Evolutionary conservation across 1,140 invertebrate species (phyloP).

Genomic region (Venustaconcha ellipsiformis): DNA sequence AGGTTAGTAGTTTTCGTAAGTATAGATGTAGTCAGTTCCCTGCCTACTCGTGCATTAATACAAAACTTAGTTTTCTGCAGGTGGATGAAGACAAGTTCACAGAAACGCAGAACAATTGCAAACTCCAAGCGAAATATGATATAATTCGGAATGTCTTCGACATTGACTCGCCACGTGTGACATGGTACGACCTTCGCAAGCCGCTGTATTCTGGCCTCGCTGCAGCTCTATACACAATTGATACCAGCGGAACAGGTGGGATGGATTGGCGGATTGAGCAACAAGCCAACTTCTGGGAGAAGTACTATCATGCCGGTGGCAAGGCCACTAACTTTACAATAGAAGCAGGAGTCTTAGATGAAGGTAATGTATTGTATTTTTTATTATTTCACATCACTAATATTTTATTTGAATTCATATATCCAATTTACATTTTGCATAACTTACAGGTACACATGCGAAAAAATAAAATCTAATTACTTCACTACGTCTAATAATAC

Average conservation of each 20-base stretch:
- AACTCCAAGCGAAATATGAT: conserved; percentile 19
- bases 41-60: too few relatives aligned
- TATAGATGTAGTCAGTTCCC: too few relatives aligned
- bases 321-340: conserved; percentile 48
- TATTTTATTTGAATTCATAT: too few relatives aligned
- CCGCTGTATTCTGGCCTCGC: conserved; percentile 60
- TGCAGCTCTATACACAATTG: conserved; percentile 46
- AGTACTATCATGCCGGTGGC: conserved; percentile 26
- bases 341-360: conserved; percentile 32
- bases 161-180: conserved; percentile 50
- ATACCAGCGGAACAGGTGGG: background rate
- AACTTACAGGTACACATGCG: too few relatives aligned
- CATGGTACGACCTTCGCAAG: conserved; percentile 52
- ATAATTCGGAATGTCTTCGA: conserved; percentile 42
- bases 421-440: too few relatives aligned
- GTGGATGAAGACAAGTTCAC: conserved; percentile 37
- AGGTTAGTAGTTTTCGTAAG: too few relatives aligned
- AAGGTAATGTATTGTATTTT: conserved; percentile 29
- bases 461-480: too few relatives aligned
- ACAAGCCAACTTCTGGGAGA: conserved; percentile 35
- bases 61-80: conserved; percentile 9
- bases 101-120: conserved; percentile 19
- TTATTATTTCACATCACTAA: background rate
- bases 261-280: conserved; percentile 37
- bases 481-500: too few relatives aligned